A percentile compares a stretch with the other conserved stretches of the same genome.
phyloP scores from a whole-genome alignment of 2,113 vertebrate genomes.

The Anser cygnoides region DNA sequence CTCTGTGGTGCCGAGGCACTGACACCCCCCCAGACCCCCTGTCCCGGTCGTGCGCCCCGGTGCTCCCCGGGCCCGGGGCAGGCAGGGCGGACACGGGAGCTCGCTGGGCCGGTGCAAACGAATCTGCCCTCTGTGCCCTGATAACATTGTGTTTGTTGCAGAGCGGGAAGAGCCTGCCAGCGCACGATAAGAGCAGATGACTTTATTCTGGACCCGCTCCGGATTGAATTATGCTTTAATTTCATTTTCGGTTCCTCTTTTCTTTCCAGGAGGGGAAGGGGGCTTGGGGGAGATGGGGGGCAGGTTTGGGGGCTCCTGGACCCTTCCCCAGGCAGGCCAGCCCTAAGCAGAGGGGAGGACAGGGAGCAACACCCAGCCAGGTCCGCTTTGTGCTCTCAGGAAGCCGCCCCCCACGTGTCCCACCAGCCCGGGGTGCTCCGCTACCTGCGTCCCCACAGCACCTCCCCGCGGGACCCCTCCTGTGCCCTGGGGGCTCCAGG shows the following conservation, averaged over 20 bases:
- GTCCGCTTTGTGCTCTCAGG: neutral
- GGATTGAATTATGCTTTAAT: slow-evolving; percentile 70
- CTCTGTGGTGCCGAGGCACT: accelerated
- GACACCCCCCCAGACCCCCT: accelerated
- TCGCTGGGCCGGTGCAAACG: slow-evolving; percentile 47
- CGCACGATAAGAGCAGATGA: slow-evolving; percentile 69
- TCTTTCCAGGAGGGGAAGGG: slow-evolving; percentile 32
- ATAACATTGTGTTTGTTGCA: slow-evolving; percentile 72
- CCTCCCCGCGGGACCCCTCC: neutral
- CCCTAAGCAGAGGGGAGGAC: neutral
- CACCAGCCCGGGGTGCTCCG: neutral
- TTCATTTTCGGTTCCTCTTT: slow-evolving; percentile 67
- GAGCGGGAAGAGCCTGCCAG: slow-evolving; percentile 70
- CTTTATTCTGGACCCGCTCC: slow-evolving; percentile 58
- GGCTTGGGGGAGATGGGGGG: neutral
- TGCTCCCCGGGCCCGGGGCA: neutral
- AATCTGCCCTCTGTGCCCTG: slow-evolving; percentile 68
- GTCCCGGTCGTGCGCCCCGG: accelerated
- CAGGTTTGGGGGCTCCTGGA: neutral
- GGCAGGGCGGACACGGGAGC: slow-evolving; percentile 58
- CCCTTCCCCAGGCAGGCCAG: neutral
- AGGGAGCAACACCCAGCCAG: neutral
- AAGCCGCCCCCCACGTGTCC: neutral
- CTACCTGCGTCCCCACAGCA: accelerated
- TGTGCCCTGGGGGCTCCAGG: neutral